Evolutionary conservation across 2,888 invertebrate species (phyloP), one percentile per base, ranked within the genome.

Genomic region (Polyommatus iphigenia): DNA sequence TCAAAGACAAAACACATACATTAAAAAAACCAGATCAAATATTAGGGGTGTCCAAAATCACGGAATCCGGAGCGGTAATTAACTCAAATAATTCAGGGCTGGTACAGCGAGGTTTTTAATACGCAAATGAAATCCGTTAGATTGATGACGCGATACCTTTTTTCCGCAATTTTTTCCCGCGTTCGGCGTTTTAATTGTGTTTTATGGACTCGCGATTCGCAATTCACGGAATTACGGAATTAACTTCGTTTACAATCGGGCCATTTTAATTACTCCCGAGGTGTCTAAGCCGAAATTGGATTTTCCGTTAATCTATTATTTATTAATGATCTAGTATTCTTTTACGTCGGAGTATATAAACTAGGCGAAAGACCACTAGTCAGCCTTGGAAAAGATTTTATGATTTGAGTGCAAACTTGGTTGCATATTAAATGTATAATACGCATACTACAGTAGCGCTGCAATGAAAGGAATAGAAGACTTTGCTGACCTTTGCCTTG

Each of bases 81-180:
- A 93, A 93, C 90, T 85, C 88, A 86, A 90, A 92, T 93, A 92
- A 92, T 91, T 93, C 91, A 92, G 86, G 86, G 88, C 90, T 90
- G 90, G 91, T 92, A 93, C 91, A 93, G 92, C 92, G 91, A 90
- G 91, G 88, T 91, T 89, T 93, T 93, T 93, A 93, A 94, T 92
- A 91, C 92, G 89, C 89, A 92, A 93, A 94, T 93, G 93, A 93
- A 94, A 93, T 91, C 90, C 89, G 87, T 90, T 89, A 90, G 92
- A 94, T 94, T 93, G 93, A 94, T 94, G 94, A 91, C 90, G 88
- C 85, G 89, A 89, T 88, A 88, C 85, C 88, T 86, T 87, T 88
- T 91, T 90, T 87, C 84, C 82, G 50, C 78, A 79, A 81, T 83
- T 86, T 88, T 90, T 88, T 86, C 82, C 82, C 87, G 82, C 87